Evolutionary conservation across 1,140 invertebrate genomes (phyloP), one percentile per base, ranked within the genome.

Genomic region (Drosophila ogumai): DNA sequence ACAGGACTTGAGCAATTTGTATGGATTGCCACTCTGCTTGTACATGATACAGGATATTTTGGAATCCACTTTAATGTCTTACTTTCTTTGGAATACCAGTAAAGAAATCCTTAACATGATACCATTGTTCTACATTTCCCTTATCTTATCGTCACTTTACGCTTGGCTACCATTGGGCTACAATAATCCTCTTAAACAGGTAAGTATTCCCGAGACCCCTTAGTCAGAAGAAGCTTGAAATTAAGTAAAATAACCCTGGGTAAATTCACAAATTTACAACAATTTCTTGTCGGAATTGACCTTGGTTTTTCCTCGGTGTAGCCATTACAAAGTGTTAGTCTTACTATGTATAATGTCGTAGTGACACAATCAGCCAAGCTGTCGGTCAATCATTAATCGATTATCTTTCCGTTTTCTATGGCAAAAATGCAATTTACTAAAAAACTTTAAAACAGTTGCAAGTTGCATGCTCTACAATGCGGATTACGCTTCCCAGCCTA

Each of bases 381-480:
- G 50, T 54, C 50, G 4, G 7, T 36, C 13, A 54, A 36, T 22
- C 12, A 13, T 2, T 10, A 54, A 22, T 15, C 19, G 19, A 19
- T 36, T 54, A 36, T 38, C 13, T n/a, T 15, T 6, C 34, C 2
- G 7, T 12, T 15, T 36, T 22, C 17, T 36, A 6, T 15, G 10
- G 7, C 1, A 2, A 54, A 55, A 38, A 36, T 55, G 52, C 34
- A n/a, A 55, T 38, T 54, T 54, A 13, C 12, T 36, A 22, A 22
- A 6, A 6, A 3, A 34, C 12, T 7, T 2, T 1, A 36, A 36
- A 34, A 25, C 52, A 55, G 52, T 55, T n/a, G 4, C 6, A 5
- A n/a, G 52, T 55, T 38, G 19, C 32, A 6, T 10, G 50, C 50
- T 15, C 22, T n/a, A 36, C 17, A 36, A 38, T 55, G 52, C 32